phyloP scores from a whole-genome alignment of 2,113 vertebrate species.

The Etheostoma spectabile region DNA sequence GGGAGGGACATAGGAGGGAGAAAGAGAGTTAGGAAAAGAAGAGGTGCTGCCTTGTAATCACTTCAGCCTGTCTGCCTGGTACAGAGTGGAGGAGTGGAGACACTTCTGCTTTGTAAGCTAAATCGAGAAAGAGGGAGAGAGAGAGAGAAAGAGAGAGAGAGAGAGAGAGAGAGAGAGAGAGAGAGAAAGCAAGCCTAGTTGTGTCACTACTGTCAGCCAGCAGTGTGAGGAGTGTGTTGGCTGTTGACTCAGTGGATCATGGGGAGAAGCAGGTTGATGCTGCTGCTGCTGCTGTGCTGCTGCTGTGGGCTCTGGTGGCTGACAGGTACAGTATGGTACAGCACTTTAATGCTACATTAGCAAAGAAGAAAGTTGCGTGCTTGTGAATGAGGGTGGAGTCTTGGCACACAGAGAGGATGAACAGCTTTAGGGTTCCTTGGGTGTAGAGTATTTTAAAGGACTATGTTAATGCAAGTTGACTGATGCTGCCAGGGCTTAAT shows the following conservation, averaged over 20 bases:
- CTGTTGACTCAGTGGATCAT: slow-evolving; percentile 59
- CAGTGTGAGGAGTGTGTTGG: slow-evolving; percentile 38
- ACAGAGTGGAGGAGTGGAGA: slow-evolving; percentile 63
- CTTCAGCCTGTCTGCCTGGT: slow-evolving; percentile 79
- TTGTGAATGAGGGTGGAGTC: slow-evolving; percentile 9
- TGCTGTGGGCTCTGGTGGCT: slow-evolving; percentile 53
- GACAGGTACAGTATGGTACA: slow-evolving; percentile 70
- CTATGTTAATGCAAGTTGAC: slow-evolving; percentile 66
- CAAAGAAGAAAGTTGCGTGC: slow-evolving; percentile 5
- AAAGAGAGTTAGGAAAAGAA: slow-evolving; percentile 34
- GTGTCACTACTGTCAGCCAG: slow-evolving; percentile 41
- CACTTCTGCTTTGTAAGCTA: slow-evolving; percentile 27
- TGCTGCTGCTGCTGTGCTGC: slow-evolving; percentile 57
- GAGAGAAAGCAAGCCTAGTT: slow-evolving; percentile 10
- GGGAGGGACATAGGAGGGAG: slow-evolving; percentile 59
- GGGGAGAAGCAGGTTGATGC: slow-evolving; percentile 54
- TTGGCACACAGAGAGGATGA: slow-evolving; percentile 14
- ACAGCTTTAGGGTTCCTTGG: slow-evolving; percentile 47
- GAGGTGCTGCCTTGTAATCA: slow-evolving; percentile 82
- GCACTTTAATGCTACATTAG: slow-evolving; percentile 9
- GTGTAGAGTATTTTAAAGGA: slow-evolving; percentile 50
- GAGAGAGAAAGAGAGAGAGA: slow-evolving; percentile 20
- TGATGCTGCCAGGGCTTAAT: slow-evolving; percentile 62
- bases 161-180: slow-evolving; percentile 11
- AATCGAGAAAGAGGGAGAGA: slow-evolving; percentile 23